Conservation (phyloP, 1,140 invertebrate species). For the Microplitis demolitor region DNA sequence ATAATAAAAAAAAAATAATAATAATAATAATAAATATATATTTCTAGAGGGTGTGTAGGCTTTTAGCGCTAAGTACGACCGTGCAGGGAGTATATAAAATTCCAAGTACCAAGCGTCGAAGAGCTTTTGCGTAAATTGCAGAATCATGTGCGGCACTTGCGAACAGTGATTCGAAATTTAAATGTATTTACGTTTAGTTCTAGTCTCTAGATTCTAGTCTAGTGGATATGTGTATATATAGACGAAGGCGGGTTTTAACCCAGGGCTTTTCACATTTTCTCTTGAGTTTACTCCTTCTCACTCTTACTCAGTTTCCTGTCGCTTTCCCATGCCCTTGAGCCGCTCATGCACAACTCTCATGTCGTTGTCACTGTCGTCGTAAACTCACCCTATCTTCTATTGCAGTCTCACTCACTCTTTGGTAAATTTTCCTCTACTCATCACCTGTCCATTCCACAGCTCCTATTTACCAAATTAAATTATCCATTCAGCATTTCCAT, state of each 20-base stretch:
- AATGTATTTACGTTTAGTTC: conserved; percentile 11
- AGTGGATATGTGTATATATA: neutral
- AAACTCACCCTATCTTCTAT: too few relatives aligned
- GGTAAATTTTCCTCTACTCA: neutral
- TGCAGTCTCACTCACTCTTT: too few relatives aligned
- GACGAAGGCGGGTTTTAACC: neutral
- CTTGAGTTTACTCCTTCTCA: neutral
- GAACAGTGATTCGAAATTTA: conserved; percentile 10
- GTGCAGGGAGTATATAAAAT: too few relatives aligned
- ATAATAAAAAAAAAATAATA: too few relatives aligned
- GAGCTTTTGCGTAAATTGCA: conserved; percentile 15
- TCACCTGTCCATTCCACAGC: neutral
- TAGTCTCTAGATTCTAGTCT: neutral
- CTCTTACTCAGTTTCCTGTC: neutral
- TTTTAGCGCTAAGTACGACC: too few relatives aligned
- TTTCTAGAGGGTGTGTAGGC: too few relatives aligned
- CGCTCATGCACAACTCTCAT: neutral
- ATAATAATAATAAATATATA: too few relatives aligned
- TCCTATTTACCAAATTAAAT: neutral
- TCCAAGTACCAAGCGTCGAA: neutral
- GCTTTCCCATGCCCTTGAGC: neutral
- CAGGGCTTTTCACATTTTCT: too few relatives aligned
- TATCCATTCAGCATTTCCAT: neutral
- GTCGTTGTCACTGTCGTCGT: neutral
- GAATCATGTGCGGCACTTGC: conserved; percentile 1